These are phyloP conservation scores for Stegastes partitus DNA, from an alignment of 2,113 vertebrate genomes.

Conservation along the genomic window DNA sequence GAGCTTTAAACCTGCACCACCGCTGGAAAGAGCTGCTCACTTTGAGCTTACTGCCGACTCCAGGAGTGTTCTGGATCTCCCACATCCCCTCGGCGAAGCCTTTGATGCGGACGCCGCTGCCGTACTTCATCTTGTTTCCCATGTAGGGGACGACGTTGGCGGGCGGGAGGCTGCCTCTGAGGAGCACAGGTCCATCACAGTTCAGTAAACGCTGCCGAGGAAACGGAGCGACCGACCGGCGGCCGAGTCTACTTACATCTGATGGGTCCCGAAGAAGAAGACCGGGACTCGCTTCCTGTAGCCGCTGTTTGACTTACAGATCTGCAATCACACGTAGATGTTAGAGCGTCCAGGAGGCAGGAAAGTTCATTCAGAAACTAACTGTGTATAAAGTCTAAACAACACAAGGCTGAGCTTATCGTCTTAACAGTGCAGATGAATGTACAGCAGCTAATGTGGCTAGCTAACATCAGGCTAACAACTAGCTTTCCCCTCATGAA, in stretches of 20 bases:
- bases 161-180: conserved; percentile 51
- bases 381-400: too few species aligned
- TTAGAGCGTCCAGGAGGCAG: not conserved
- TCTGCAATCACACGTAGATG: conserved; percentile 76
- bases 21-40: conserved; percentile 70
- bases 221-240: accelerated
- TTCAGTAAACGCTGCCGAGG: accelerated
- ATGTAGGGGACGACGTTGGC: conserved; percentile 91
- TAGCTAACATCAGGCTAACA: too few species aligned
- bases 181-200: not conserved
- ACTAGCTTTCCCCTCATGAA: too few species aligned
- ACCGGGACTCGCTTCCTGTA: conserved; percentile 92
- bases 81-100: conserved; percentile 96
- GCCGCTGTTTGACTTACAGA: conserved; percentile 90
- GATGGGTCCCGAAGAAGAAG: conserved; percentile 98
- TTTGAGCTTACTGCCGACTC: conserved; percentile 91
- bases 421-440: too few species aligned
- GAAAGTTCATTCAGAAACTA: too few species aligned
- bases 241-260: conserved; percentile 89
- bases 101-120: conserved; percentile 90
- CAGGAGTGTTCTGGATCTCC: conserved; percentile 97
- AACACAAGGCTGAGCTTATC: too few species aligned
- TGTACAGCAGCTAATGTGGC: too few species aligned
- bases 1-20: not conserved
- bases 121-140: conserved; percentile 94